These are phyloP conservation scores for Eupsilia transversa DNA, from an alignment of 2,888 invertebrate species.

Conservation along the genomic window DNA sequence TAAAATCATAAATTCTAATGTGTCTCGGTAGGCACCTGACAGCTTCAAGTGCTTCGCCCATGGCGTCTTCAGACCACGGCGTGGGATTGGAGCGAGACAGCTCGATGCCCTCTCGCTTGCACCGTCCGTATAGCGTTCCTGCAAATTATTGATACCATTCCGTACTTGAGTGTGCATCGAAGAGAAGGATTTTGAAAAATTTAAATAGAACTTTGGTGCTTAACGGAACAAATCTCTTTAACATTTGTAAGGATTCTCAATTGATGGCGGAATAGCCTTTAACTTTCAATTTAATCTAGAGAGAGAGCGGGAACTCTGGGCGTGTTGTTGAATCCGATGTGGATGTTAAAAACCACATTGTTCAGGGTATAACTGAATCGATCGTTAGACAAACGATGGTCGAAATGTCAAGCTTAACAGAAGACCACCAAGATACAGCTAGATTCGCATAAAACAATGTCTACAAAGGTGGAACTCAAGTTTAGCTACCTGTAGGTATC, in stretches of 20 bases:
- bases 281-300: background rate
- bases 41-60: constrained; percentile 97
- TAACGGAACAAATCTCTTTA: background rate
- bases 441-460: background rate
- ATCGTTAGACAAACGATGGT: background rate
- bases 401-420: background rate
- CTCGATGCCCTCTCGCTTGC: constrained; percentile 97
- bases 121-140: constrained; percentile 96
- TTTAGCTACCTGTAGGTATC: constrained; percentile 90
- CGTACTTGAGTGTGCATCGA: background rate
- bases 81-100: constrained; percentile 97
- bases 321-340: background rate
- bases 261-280: too few relatives aligned
- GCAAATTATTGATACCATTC: constrained; percentile 50
- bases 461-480: background rate
- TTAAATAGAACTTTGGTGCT: background rate
- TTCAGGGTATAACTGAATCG: background rate
- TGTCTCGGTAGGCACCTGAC: constrained; percentile 90
- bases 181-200: background rate
- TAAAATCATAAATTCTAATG: background rate
- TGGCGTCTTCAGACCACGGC: constrained; percentile 98
- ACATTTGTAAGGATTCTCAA: background rate
- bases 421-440: too few relatives aligned
- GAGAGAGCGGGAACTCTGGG: background rate
- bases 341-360: background rate